Percentiles rank a stretch among this genome's conserved stretches.
phyloP scores from a whole-genome alignment of 2,113 vertebrate species.

The Ia io region DNA sequence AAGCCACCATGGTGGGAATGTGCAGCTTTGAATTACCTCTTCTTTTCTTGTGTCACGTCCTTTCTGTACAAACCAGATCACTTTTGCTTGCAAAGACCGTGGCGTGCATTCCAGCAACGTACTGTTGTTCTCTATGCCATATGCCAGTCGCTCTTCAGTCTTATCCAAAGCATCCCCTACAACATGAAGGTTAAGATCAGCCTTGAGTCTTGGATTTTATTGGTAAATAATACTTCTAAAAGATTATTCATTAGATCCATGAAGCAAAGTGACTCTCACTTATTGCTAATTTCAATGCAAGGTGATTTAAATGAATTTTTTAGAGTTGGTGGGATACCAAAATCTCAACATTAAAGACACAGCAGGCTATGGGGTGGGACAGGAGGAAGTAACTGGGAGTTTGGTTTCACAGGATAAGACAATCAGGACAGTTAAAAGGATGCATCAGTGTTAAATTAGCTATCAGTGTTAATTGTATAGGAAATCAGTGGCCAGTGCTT shows the following conservation, averaged over 20 bases:
- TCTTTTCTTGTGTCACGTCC: slow-evolving; percentile 84
- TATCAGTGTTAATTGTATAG: neutral
- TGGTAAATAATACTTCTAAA: neutral
- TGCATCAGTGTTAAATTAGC: too few species aligned
- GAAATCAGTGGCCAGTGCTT: neutral
- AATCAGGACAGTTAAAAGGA: neutral
- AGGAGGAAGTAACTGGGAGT: neutral
- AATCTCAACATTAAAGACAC: neutral
- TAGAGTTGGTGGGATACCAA: neutral
- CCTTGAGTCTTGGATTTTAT: neutral
- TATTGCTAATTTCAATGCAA: neutral
- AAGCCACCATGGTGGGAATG: neutral
- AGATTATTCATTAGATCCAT: neutral
- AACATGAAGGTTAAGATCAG: neutral
- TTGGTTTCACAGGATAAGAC: neutral
- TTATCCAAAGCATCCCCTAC: slow-evolving; percentile 81
- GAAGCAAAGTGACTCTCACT: neutral
- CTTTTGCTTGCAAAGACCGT: slow-evolving; percentile 92
- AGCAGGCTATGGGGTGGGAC: neutral
- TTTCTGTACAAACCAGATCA: slow-evolving; percentile 92
- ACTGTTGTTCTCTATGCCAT: slow-evolving; percentile 94
- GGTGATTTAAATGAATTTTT: neutral
- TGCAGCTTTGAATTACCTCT: slow-evolving; percentile 83
- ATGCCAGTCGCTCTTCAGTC: slow-evolving; percentile 87
- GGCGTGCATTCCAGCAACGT: slow-evolving; percentile 95